Evolutionary conservation across 2,113 vertebrate species (phyloP).

Genomic region (Eonycteris spelaea): DNA sequence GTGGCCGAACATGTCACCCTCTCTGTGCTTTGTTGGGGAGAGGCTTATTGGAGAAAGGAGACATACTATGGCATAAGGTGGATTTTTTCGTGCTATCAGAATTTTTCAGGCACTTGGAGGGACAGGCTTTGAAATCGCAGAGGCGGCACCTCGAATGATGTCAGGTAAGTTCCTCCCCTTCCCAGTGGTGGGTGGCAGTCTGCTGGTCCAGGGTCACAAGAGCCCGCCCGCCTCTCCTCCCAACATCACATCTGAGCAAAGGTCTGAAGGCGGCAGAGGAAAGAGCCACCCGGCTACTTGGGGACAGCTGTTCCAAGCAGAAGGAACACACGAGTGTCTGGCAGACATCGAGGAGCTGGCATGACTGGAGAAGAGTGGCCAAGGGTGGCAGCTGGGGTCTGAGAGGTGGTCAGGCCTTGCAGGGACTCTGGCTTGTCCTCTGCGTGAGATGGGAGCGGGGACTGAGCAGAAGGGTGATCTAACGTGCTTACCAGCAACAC

Average conservation of each 20-base stretch:
- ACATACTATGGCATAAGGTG: neutral
- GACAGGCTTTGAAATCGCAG: neutral
- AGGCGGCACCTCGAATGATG: neutral
- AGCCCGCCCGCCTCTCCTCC: neutral
- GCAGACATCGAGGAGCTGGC: neutral
- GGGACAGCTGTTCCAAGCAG: neutral
- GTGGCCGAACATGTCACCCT: neutral
- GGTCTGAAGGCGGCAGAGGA: neutral
- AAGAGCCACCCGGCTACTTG: neutral
- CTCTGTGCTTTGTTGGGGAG: neutral
- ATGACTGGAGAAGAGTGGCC: neutral
- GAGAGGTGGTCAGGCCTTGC: neutral
- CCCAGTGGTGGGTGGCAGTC: accelerated
- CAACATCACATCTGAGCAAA: neutral
- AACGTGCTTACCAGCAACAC: neutral
- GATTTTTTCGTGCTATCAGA: too few relatives aligned
- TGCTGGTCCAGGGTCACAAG: neutral
- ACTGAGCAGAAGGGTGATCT: neutral
- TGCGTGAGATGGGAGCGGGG: neutral
- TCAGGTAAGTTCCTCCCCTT: neutral
- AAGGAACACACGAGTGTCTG: neutral
- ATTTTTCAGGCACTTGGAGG: neutral
- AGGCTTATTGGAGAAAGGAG: neutral
- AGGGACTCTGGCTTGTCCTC: neutral
- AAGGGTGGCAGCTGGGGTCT: neutral